Evolutionary conservation across 2,113 vertebrate species (phyloP), one percentile per base, ranked within the genome.

Genomic region (Thomomys bottae): DNA sequence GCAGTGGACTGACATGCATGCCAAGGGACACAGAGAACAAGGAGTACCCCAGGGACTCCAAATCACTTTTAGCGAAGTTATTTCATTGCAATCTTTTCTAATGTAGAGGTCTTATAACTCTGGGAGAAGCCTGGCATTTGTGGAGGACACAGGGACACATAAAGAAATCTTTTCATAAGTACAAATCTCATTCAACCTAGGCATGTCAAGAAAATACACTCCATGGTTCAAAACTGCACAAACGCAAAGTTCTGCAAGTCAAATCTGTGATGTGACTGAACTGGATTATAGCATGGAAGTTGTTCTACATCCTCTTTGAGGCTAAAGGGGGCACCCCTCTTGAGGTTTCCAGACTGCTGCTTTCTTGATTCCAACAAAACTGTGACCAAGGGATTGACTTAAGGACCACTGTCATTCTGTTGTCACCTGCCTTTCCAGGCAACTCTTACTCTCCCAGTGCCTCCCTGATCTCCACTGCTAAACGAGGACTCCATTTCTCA

Each of bases 341-440:
- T 76, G 54, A 24, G 40, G 66, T n/a, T 72, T 71, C 57, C 38
- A 6, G 66, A 38, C 18, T 75, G 17, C 14, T 20, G 0, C n/a
- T 81, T 72, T 87, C 89, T 90, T 88, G 57, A 81, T 76, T 66
- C 38, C 23, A 42, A n/a, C 30, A 64, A 85, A 87, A 85, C 24
- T 11, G 28, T 38, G 24, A 4, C 38, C 17, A 30, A 45, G 1
- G 7, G 3, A 61, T 77, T 68, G 28, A 71, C 59, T 57, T 80
- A 23, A 9, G 5, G 26, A 61, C 15, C 17, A 0, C 14, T 23
- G 17, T 20, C 21, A 42, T 34, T 80, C 79, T 73, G 6, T 21
- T 72, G 32, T 89, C 7, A 68, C 26, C 34, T 30, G n/a, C 59
- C 54, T 84, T 79, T 17, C 30, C 5, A 54, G 57, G 75, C 72